Evolutionary conservation across 2,113 vertebrate genomes (phyloP).

Genomic region (Rhea americana): DNA sequence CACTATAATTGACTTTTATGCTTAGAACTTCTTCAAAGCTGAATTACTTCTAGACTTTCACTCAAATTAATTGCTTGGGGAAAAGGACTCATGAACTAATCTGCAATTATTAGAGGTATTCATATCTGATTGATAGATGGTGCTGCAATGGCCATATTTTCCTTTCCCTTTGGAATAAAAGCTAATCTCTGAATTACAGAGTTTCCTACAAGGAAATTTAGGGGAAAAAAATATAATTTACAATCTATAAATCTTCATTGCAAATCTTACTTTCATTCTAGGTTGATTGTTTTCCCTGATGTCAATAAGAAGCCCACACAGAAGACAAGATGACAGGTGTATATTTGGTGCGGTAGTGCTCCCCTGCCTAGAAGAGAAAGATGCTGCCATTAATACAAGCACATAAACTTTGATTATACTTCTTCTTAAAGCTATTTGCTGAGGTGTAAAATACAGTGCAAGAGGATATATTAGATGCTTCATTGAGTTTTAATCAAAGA

Average conservation of each 20-base stretch:
- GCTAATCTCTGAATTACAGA: neutral
- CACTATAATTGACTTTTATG: neutral
- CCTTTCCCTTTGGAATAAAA: neutral
- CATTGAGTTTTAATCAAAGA: slow-evolving; percentile 65
- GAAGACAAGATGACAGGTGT: neutral
- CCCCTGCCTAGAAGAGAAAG: neutral
- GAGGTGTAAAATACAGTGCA: slow-evolving; percentile 34
- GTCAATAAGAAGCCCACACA: neutral
- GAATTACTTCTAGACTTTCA: neutral
- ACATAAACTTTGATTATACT: slow-evolving; percentile 43
- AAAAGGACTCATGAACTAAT: neutral
- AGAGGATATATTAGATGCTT: slow-evolving; percentile 42
- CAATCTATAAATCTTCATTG: neutral
- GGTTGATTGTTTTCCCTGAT: neutral
- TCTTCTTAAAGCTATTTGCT: slow-evolving; percentile 45
- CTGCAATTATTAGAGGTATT: neutral
- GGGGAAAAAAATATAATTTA: neutral
- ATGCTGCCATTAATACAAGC: slow-evolving; percentile 15
- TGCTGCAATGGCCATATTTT: slow-evolving; percentile 2
- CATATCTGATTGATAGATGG: neutral
- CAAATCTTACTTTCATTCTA: slow-evolving; percentile 1
- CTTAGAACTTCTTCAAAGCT: neutral
- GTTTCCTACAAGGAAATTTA: slow-evolving; percentile 9
- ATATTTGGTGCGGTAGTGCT: neutral
- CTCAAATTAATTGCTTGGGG: neutral